Evolutionary conservation across 1,140 invertebrate genomes (phyloP).

Genomic region (Heliothis virescens): DNA sequence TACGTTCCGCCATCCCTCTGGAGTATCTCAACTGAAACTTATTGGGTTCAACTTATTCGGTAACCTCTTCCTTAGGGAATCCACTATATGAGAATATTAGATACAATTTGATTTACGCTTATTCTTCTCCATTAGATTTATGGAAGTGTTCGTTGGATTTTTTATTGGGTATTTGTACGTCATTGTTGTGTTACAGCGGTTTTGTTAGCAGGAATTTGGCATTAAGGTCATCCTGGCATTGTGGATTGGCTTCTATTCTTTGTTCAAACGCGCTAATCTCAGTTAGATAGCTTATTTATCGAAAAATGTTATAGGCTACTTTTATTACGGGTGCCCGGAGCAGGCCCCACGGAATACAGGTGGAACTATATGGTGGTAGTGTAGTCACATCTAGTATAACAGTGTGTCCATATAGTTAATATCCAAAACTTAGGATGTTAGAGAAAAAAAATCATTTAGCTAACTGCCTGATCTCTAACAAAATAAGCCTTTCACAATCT

Average conservation of each 20-base stretch:
- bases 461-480: too few species aligned
- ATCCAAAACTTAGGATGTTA: too few species aligned
- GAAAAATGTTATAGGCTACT: too few species aligned
- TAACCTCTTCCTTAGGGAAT: slow-evolving; percentile 42
- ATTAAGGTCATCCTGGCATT: neutral
- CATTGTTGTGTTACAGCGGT: neutral
- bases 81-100: slow-evolving; percentile 42
- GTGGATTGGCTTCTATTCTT: neutral
- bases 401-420: too few species aligned
- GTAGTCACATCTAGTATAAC: too few species aligned
- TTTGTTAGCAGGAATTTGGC: neutral
- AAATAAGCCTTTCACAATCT: too few species aligned
- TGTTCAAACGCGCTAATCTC: too few species aligned
- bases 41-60: slow-evolving; percentile 63
- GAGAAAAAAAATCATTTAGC: too few species aligned
- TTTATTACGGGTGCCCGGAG: too few species aligned
- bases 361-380: too few species aligned
- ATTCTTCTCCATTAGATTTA: slow-evolving; percentile 37
- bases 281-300: too few species aligned
- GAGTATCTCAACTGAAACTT: slow-evolving; percentile 53
- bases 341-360: too few species aligned
- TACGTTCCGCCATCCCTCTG: slow-evolving; percentile 35
- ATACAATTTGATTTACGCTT: slow-evolving; percentile 49
- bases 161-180: neutral
- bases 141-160: slow-evolving; percentile 7